These are phyloP conservation scores for Xylota sylvarum DNA, from an alignment of 2,888 invertebrate species.

Conservation along the genomic window DNA sequence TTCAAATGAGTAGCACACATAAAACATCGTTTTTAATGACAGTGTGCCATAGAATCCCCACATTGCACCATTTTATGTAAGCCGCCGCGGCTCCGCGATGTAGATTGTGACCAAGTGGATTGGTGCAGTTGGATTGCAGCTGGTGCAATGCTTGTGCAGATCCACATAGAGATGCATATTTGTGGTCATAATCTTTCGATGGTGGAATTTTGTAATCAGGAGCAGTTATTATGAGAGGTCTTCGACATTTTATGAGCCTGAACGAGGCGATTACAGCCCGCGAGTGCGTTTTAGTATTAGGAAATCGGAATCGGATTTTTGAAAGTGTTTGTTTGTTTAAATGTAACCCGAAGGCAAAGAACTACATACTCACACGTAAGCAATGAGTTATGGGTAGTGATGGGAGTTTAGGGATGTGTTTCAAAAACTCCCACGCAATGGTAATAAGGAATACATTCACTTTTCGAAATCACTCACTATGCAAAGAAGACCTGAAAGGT, in stretches of 20 bases:
- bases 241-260: conserved; percentile 45
- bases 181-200: conserved; percentile 63
- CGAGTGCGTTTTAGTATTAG: conserved; percentile 13
- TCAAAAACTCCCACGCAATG: no score
- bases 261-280: conserved; percentile 3
- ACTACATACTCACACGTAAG: no score
- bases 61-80: conserved; percentile 70
- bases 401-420: no score
- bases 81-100: conserved; percentile 3
- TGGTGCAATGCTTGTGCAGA: conserved; percentile 8
- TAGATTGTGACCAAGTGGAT: conserved; percentile 56
- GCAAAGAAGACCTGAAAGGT: no score
- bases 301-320: conserved; percentile 16
- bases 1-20: conserved; percentile 70
- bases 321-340: no score
- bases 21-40: conserved; percentile 76
- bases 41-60: conserved; percentile 58
- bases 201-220: conserved; percentile 68
- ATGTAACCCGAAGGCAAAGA: no score
- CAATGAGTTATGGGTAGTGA: no score
- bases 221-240: conserved; percentile 54
- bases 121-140: conserved; percentile 17
- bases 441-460: no score
- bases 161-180: conserved; percentile 1
- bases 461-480: no score